Base-by-base conservation (phyloP, 2,113 vertebrate genomes). In the Anthoscopus minutus region DNA sequence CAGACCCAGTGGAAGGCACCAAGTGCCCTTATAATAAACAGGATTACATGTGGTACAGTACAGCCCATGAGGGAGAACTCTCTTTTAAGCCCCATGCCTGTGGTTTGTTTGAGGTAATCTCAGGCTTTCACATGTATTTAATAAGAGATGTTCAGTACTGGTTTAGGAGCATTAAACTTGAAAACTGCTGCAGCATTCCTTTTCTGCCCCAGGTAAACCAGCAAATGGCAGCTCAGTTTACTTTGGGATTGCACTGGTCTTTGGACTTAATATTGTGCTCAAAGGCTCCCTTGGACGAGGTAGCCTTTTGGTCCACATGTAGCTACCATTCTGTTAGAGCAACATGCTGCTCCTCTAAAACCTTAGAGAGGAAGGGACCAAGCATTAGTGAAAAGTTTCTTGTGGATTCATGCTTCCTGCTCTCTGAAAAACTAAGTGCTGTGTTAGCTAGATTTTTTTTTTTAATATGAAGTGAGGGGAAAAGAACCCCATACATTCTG, bases 401-500 rank as follows among this genome's bases (percentile, higher is more conserved):
- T 58, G 9, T 51, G 38, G 37, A 10, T 48, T 87, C 5, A 4
- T 40, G 27, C n/a, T 85, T 82, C 33, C 42, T 69, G 22, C 16
- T 69, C 14, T 42, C 27, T 88, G 13, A 66, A 38, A 45, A 81
- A 50, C 17, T 28, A 9, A 11, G 10, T 57, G 6, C 50, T 77
- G 11, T 19, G 2, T 86, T 88, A 74, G 13, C 33, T 91, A 44
- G 14, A 20, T 38, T 53, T 47, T 31, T 15, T 37, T 40, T 86
- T 73, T 51, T 25, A 30, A 9, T 35, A 31, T 30, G 8, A 89
- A 82, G 3, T 19, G 30, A 21, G 7, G 6, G 4, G 2, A 40
- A 58, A 11, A 42, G 37, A 27, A 0, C 0, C 1, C 23, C 21
- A 9, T 33, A 21, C 12, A 17, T 76, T 74, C 57, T n/a, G 40